These are phyloP conservation scores for Calidris pugnax DNA, from an alignment of 2,113 vertebrate species.

Conservation along the genomic window DNA sequence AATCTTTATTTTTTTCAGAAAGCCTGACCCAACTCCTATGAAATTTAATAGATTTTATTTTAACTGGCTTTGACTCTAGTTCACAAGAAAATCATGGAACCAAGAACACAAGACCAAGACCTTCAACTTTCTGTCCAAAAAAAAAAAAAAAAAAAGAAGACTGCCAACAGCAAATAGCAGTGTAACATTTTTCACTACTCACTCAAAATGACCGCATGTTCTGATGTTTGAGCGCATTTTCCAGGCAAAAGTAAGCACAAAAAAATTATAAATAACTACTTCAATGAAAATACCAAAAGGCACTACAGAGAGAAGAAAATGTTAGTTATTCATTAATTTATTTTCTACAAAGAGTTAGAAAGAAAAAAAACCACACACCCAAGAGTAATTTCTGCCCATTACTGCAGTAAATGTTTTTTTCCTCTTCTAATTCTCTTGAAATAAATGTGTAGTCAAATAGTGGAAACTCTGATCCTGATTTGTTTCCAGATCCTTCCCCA, in stretches of 20 bases:
- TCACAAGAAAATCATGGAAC: background rate
- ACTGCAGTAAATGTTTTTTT: background rate
- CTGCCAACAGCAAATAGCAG: background rate
- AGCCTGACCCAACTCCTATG: background rate
- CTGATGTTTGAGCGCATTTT: background rate
- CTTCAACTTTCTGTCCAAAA: background rate
- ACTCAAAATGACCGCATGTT: background rate
- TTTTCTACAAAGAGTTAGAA: background rate
- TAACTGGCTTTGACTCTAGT: background rate
- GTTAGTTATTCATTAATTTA: background rate
- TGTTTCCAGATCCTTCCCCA: background rate
- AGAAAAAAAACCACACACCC: background rate
- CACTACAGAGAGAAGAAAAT: background rate
- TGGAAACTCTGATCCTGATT: background rate
- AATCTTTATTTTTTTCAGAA: background rate
- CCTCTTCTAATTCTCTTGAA: background rate
- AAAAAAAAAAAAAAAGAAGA: background rate
- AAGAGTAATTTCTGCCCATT: background rate
- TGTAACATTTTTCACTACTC: background rate
- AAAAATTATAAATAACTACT: background rate
- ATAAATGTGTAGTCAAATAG: background rate
- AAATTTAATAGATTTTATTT: background rate
- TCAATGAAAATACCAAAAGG: slow-evolving; percentile 6
- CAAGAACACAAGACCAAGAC: background rate
- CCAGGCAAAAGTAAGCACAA: background rate